Evolutionary conservation across 2,113 vertebrate genomes (phyloP).

Genomic region (Hylia prasina): DNA sequence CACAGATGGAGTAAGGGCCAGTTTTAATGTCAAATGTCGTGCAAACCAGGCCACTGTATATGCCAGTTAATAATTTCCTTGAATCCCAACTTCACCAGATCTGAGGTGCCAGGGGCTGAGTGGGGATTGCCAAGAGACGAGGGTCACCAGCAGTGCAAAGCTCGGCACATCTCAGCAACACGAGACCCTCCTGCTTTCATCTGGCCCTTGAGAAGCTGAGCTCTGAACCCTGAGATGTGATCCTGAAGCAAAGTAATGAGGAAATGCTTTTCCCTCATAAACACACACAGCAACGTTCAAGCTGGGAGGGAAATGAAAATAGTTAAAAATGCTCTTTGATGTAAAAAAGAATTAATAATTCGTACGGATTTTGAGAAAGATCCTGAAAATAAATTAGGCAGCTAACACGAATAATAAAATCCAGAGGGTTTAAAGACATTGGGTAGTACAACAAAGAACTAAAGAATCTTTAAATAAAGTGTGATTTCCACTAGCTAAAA

Average conservation of each 20-base stretch:
- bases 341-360: neutral
- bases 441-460: neutral
- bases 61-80: neutral
- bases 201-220: neutral
- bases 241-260: neutral
- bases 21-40: neutral
- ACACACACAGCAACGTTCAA: neutral
- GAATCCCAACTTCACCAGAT: neutral
- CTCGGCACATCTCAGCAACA: fast-evolving
- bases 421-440: neutral
- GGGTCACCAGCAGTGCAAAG: neutral
- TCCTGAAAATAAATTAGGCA: neutral
- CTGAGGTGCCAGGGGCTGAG: neutral
- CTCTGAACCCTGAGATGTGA: neutral
- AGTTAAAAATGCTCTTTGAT: neutral
- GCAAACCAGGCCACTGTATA: neutral
- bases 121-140: neutral
- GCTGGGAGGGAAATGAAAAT: neutral
- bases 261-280: neutral
- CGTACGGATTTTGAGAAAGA: neutral
- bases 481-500: neutral
- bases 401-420: neutral
- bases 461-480: neutral
- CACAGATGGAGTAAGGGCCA: neutral
- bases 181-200: neutral